Evolutionary conservation across 2,797 vertebrate genomes (phyloP).

Genomic region (Enteromius viviparus): DNA sequence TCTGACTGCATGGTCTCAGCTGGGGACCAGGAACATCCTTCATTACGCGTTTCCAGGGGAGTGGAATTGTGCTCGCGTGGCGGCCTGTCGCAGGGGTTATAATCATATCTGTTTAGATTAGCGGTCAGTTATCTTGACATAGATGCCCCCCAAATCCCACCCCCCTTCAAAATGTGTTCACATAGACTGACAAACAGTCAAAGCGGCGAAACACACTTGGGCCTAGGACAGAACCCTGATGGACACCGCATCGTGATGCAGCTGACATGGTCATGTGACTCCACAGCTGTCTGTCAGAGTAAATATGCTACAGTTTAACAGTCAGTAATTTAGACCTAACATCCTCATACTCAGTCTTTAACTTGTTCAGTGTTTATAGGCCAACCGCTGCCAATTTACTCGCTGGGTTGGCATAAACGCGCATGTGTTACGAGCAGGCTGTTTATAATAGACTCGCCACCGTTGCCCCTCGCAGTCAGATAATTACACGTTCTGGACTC

Average conservation of each 20-base stretch:
- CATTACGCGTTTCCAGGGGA: conserved; percentile 76
- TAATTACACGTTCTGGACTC: conserved; percentile 70
- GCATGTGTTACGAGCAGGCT: conserved; percentile 48
- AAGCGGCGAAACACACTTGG: background rate
- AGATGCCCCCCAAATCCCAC: conserved; percentile 59
- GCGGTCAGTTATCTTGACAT: conserved; percentile 73
- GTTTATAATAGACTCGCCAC: conserved; percentile 67
- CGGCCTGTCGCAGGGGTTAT: conserved; percentile 79
- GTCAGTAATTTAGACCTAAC: background rate
- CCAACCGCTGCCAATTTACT: conserved; percentile 32
- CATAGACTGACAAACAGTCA: conserved; percentile 53
- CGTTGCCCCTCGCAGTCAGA: conserved; percentile 67
- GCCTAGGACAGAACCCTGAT: conserved; percentile 32
- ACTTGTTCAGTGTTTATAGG: conserved; percentile 20
- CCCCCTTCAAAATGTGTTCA: conserved; percentile 75
- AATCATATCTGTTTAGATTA: conserved; percentile 81
- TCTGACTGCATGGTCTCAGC: conserved; percentile 77
- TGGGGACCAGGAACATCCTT: conserved; percentile 80
- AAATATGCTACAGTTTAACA: conserved; percentile 13
- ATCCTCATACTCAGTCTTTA: conserved; percentile 25
- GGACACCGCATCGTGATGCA: conserved; percentile 18
- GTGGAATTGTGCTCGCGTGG: conserved; percentile 72
- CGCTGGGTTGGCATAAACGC: conserved; percentile 6
- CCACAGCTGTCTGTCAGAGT: conserved; percentile 10
- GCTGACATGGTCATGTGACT: background rate